These are phyloP conservation scores for Drosophila funebris DNA, from an alignment of 1,140 invertebrate genomes.

Conservation along the genomic window DNA sequence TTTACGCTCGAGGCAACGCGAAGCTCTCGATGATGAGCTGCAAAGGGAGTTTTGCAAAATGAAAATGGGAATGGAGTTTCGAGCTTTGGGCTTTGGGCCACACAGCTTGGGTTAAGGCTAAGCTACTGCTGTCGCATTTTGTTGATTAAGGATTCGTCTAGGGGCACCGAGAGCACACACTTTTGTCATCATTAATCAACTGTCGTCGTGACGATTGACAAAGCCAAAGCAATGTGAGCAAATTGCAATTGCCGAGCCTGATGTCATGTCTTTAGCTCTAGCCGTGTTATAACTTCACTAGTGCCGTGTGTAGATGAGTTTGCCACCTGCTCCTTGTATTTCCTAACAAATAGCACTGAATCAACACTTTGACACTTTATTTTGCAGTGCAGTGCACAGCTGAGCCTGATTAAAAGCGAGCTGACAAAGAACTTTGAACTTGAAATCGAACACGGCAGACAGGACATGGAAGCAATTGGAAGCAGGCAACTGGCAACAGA, in stretches of 20 bases:
- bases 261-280: constrained; percentile 8
- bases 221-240: constrained; percentile 65
- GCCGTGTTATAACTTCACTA: constrained; percentile 9
- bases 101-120: constrained; percentile 45
- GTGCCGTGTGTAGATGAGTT: not conserved
- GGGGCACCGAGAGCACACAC: constrained; percentile 30
- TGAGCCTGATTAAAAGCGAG: constrained; percentile 64
- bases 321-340: constrained; percentile 13
- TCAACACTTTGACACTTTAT: constrained; percentile 73
- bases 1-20: constrained; percentile 55
- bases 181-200: constrained; percentile 80
- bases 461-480: not conserved
- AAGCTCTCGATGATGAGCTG: constrained; percentile 55
- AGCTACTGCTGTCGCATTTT: constrained; percentile 56
- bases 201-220: constrained; percentile 67
- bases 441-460: constrained; percentile 33
- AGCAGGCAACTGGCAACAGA: not conserved
- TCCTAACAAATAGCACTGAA: constrained; percentile 64
- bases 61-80: not conserved
- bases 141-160: constrained; percentile 63
- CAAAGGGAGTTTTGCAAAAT: not conserved
- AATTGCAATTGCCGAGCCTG: constrained; percentile 61
- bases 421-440: constrained; percentile 57
- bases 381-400: constrained; percentile 72
- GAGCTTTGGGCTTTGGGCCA: not conserved